phyloP scores from a whole-genome alignment of 2,113 vertebrate genomes.

The Catharus minimus region DNA sequence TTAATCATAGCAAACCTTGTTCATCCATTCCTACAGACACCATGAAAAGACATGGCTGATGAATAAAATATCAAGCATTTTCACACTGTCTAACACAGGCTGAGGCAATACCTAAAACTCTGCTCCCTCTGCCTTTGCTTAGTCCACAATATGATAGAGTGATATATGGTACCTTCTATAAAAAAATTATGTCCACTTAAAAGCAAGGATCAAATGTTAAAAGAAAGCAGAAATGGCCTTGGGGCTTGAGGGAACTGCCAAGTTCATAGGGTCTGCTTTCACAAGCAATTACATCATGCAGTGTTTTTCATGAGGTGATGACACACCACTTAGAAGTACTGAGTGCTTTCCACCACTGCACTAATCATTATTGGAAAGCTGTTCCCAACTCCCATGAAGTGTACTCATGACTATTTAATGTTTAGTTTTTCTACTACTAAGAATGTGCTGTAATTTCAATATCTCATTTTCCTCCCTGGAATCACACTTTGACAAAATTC shows the following conservation, averaged over 20 bases:
- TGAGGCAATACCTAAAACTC: neutral
- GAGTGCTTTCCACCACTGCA: neutral
- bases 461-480: neutral
- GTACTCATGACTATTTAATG: neutral
- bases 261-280: neutral
- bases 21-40: neutral
- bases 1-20: neutral
- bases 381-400: neutral
- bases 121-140: neutral
- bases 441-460: neutral
- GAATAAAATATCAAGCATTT: neutral
- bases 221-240: neutral
- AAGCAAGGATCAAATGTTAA: neutral
- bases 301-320: neutral
- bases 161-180: neutral
- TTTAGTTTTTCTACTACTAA: neutral
- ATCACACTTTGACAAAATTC: neutral
- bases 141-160: neutral
- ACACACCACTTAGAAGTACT: neutral
- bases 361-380: neutral
- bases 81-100: neutral
- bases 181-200: neutral
- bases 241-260: neutral
- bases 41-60: neutral
- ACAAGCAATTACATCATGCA: neutral